phyloP scores from a whole-genome alignment of 2,113 vertebrate genomes.

The Sakesphorus luctuosus region DNA sequence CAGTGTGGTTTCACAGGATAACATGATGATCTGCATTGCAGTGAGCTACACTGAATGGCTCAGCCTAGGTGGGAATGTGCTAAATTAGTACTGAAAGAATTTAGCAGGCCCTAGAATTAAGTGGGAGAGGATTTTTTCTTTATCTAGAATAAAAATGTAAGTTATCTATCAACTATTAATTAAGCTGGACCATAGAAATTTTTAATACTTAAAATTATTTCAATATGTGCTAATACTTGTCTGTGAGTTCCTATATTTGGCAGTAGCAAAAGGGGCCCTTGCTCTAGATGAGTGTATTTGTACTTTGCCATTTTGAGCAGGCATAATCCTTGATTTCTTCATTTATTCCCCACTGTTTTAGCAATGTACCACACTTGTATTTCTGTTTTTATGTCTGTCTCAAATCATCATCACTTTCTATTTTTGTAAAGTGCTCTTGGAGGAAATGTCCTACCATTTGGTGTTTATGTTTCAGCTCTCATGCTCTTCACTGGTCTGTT shows the following conservation, averaged over 20 bases:
- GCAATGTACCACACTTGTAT: neutral
- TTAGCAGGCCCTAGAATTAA: neutral
- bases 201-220: neutral
- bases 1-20: neutral
- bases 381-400: neutral
- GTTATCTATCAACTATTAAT: neutral
- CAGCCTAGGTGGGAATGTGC: neutral
- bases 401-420: neutral
- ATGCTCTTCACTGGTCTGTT: neutral
- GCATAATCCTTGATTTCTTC: neutral
- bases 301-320: neutral
- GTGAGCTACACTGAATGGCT: neutral
- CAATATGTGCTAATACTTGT: neutral
- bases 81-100: neutral
- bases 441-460: neutral
- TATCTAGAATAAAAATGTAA: neutral
- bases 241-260: neutral
- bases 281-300: neutral
- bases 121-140: neutral
- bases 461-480: neutral
- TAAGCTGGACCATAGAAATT: neutral
- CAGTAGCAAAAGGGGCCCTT: neutral
- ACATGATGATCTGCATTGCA: neutral
- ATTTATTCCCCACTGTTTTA: neutral
- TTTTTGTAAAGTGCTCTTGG: neutral